These are phyloP conservation scores for Leptestheria dahalacensis DNA, from an alignment of 1,140 invertebrate genomes.

Conservation along the genomic window DNA sequence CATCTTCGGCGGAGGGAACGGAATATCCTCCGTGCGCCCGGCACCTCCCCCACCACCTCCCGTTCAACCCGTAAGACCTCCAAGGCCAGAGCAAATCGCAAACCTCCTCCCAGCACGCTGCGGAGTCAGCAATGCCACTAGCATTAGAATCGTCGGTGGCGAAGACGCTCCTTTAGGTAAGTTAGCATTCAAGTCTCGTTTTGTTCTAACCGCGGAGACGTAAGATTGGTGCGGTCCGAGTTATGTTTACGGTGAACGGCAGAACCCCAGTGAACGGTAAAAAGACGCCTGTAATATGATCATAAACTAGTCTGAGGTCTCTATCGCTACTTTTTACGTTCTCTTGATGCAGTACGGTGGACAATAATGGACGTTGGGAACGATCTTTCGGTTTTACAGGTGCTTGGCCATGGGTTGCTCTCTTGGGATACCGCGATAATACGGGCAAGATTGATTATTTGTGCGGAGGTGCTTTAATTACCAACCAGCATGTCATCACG, in stretches of 20 bases:
- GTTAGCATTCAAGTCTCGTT: neutral
- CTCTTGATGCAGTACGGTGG: no score
- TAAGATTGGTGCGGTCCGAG: no score
- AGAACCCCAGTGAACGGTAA: no score
- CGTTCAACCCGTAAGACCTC: no score
- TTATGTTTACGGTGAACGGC: no score
- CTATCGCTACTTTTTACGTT: no score
- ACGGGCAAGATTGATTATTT: slow-evolving; percentile 34
- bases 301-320: no score
- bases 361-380: no score
- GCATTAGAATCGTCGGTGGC: slow-evolving; percentile 17
- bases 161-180: slow-evolving; percentile 15
- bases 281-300: no score
- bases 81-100: no score
- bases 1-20: neutral
- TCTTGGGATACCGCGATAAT: slow-evolving; percentile 43
- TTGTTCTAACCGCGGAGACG: no score
- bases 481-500: slow-evolving; percentile 53
- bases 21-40: neutral
- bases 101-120: slow-evolving; percentile 13
- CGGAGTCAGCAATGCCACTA: slow-evolving; percentile 15
- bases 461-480: slow-evolving; percentile 67
- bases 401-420: slow-evolving; percentile 54
- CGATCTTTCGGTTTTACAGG: slow-evolving; percentile 31
- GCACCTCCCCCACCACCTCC: slow-evolving; percentile 1